Evolutionary conservation across 2,797 vertebrate genomes (phyloP).

Genomic region (Bradypodion ventrale): DNA sequence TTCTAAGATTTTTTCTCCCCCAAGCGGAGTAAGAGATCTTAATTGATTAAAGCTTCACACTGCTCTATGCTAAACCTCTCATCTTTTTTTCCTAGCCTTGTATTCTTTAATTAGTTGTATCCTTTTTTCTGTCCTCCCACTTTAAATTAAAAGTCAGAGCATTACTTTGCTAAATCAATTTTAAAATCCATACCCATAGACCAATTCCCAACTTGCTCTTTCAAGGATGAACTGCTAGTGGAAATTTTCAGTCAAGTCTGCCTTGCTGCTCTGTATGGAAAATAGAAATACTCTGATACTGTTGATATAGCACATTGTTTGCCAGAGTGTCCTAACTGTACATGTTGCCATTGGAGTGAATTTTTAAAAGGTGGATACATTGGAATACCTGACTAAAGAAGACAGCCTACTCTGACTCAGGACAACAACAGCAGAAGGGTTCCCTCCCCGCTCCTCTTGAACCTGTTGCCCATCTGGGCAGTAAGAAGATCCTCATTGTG

Average conservation of each 20-base stretch:
- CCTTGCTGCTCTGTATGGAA: conserved; percentile 16
- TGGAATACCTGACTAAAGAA: background rate
- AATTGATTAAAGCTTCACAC: conserved; percentile 55
- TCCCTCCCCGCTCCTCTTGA: background rate
- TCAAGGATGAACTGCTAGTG: conserved; percentile 40
- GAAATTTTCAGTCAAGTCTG: conserved; percentile 41
- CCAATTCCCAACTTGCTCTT: conserved; percentile 49
- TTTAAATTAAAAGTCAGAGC: conserved; percentile 64
- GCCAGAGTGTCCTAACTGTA: background rate
- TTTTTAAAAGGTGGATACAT: background rate
- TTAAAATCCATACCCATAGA: conserved; percentile 43
- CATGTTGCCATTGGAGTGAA: background rate
- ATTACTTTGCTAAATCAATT: conserved; percentile 57
- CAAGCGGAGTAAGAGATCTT: conserved; percentile 16
- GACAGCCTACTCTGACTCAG: background rate
- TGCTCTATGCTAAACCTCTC: background rate
- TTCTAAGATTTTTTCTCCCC: conserved; percentile 6
- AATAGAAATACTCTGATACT: conserved; percentile 14
- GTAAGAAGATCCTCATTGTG: background rate
- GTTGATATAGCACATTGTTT: background rate
- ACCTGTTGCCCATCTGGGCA: background rate
- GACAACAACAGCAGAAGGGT: background rate
- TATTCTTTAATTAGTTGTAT: conserved; percentile 56
- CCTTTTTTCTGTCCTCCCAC: conserved; percentile 56
- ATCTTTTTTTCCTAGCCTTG: conserved; percentile 33